Evolutionary conservation across 2,113 vertebrate genomes (phyloP).

Genomic region (Gnathonemus echidnorhynchus): DNA sequence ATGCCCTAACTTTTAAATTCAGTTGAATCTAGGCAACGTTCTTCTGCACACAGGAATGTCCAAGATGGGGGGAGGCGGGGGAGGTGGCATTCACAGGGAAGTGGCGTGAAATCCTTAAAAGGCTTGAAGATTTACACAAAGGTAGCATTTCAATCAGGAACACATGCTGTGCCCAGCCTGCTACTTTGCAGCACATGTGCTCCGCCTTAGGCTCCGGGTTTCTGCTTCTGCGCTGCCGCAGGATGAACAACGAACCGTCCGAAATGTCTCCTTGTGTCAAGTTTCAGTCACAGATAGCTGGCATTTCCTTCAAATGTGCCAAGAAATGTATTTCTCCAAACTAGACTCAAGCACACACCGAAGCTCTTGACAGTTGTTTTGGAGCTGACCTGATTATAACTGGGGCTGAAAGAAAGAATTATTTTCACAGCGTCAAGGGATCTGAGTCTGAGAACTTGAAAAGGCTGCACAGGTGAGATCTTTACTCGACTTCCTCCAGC

Average conservation of each 20-base stretch:
- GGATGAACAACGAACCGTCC: not conserved
- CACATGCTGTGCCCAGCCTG: not conserved
- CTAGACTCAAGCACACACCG: not conserved
- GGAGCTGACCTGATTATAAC: not conserved
- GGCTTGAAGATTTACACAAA: conserved; percentile 6
- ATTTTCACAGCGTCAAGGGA: not conserved
- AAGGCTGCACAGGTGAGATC: not conserved
- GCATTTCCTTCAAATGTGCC: not conserved
- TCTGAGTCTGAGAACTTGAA: not conserved
- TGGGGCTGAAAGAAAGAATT: not conserved
- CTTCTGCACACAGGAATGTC: not conserved
- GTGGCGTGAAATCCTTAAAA: not conserved
- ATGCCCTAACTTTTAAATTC: not conserved
- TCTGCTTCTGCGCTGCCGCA: not conserved
- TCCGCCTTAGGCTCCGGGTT: not conserved
- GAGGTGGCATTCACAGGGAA: not conserved
- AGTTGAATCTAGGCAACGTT: not conserved
- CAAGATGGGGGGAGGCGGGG: not conserved
- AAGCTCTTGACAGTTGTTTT: not conserved
- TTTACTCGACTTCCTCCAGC: not conserved
- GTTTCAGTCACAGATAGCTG: not conserved
- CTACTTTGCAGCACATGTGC: not conserved
- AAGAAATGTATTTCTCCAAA: not conserved
- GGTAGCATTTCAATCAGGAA: conserved; percentile 9
- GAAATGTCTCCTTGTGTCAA: not conserved